These are phyloP conservation scores for Pyrrhia umbra DNA, from an alignment of 2,888 invertebrate species.

Conservation along the genomic window DNA sequence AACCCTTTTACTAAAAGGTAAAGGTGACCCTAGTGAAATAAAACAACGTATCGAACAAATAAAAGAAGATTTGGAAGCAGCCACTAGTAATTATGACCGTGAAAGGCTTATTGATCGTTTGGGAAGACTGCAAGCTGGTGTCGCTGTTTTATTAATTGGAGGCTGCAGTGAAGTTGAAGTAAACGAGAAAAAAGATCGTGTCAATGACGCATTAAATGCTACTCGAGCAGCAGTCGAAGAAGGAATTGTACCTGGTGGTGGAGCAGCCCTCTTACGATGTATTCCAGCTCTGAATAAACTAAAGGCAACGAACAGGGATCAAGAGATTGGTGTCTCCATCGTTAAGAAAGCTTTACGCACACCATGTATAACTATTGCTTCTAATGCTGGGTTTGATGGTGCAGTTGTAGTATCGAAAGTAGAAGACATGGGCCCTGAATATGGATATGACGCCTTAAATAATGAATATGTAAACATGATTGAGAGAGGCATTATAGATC, in stretches of 20 bases:
- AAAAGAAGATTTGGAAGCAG: slow-evolving; percentile 94
- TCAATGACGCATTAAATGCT: slow-evolving; percentile 98
- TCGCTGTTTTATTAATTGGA: slow-evolving; percentile 94
- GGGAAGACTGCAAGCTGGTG: slow-evolving; percentile 95
- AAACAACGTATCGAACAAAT: slow-evolving; percentile 94
- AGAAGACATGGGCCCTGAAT: slow-evolving; percentile 92
- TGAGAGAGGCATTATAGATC: slow-evolving; percentile 97
- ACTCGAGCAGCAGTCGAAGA: slow-evolving; percentile 98
- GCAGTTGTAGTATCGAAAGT: slow-evolving; percentile 97
- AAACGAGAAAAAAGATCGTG: slow-evolving; percentile 98
- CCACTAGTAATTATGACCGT: slow-evolving; percentile 97
- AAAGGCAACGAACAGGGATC: slow-evolving; percentile 93
- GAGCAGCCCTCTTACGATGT: slow-evolving; percentile 96
- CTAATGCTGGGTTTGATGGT: slow-evolving; percentile 97
- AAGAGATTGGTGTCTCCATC: slow-evolving; percentile 94
- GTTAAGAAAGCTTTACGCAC: slow-evolving; percentile 95
- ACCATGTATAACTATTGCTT: slow-evolving; percentile 96
- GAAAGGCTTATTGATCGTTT: slow-evolving; percentile 97
- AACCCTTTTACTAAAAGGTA: slow-evolving; percentile 92
- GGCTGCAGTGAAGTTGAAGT: slow-evolving; percentile 97
- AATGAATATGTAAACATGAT: slow-evolving; percentile 97
- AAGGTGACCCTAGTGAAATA: slow-evolving; percentile 94
- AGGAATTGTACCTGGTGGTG: slow-evolving; percentile 98
- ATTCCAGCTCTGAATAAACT: slow-evolving; percentile 92
- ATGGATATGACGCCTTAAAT: slow-evolving; percentile 97